Evolutionary conservation across 2,888 invertebrate genomes (phyloP).

Genomic region (Sesia bembeciformis): DNA sequence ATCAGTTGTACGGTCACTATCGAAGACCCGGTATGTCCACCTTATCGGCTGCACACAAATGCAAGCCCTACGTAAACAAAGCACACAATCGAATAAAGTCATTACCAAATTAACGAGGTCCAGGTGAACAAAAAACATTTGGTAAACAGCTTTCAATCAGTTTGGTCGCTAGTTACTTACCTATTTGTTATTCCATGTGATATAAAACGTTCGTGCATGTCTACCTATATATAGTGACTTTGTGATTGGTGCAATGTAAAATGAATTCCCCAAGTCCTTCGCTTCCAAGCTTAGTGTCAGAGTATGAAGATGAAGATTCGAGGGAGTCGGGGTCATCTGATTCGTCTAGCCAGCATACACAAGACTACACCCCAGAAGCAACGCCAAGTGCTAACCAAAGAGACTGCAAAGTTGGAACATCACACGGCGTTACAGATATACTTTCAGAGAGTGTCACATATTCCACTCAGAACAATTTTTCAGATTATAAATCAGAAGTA

Average conservation of each 20-base stretch:
- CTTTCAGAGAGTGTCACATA: constrained; percentile 46
- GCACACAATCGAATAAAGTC: constrained; percentile 58
- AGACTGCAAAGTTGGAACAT: constrained; percentile 35
- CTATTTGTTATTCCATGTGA: background rate
- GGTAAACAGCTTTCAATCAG: constrained; percentile 59
- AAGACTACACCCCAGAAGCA: background rate
- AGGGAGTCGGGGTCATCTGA: constrained; percentile 41
- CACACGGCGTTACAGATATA: constrained; percentile 60
- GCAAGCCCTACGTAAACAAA: constrained; percentile 34
- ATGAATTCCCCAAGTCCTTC: constrained; percentile 49
- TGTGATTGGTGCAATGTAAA: constrained; percentile 1
- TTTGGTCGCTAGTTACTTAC: constrained; percentile 32
- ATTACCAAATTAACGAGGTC: constrained; percentile 69
- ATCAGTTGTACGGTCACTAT: constrained; percentile 57
- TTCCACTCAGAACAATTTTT: constrained; percentile 32
- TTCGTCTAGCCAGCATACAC: constrained; percentile 19
- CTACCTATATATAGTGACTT: background rate
- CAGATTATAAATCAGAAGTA: constrained; percentile 44
- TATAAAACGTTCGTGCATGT: too few relatives aligned
- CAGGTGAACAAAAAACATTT: constrained; percentile 70
- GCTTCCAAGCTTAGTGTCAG: constrained; percentile 42
- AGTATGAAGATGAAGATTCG: constrained; percentile 35
- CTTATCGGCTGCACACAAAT: constrained; percentile 60
- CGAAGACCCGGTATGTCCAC: constrained; percentile 58
- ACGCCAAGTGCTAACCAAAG: constrained; percentile 7